A percentile compares a stretch with the other conserved stretches of the same genome.
Evolutionary conservation across 2,113 vertebrate genomes (phyloP).

Genomic region (Potamarius usumacintae): DNA sequence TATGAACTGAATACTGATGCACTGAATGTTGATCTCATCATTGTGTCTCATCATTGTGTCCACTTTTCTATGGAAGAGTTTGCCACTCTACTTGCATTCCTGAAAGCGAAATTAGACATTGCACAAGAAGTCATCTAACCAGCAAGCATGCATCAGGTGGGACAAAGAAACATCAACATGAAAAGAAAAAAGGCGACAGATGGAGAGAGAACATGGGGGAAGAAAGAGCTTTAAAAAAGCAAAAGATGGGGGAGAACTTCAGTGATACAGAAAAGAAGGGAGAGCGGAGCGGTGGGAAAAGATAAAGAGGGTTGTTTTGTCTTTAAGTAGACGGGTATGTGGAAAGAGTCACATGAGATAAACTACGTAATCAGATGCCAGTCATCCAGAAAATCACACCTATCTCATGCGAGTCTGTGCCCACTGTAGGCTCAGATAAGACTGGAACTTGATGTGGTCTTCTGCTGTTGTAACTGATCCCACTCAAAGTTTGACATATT

Average conservation of each 20-base stretch:
- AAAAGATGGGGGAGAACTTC: neutral
- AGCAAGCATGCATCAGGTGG: conserved; percentile 4
- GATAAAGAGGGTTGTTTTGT: conserved; percentile 38
- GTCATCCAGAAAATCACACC: conserved; percentile 25
- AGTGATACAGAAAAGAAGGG: neutral
- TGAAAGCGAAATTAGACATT: neutral
- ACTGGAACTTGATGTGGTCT: neutral
- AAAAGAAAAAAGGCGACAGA: neutral
- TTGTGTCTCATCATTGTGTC: neutral
- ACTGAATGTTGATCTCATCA: neutral
- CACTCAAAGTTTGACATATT: neutral
- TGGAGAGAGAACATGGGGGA: neutral
- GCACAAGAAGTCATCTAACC: neutral
- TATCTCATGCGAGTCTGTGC: neutral
- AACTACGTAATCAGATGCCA: conserved; percentile 42
- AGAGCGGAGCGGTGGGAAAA: neutral
- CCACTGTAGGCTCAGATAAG: neutral
- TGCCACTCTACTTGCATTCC: neutral
- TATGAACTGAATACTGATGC: neutral
- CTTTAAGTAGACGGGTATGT: conserved; percentile 32
- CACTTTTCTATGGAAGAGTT: neutral
- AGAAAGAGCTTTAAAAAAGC: neutral
- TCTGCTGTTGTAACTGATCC: neutral
- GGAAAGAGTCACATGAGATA: conserved; percentile 26
- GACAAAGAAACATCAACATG: conserved; percentile 31